phyloP scores from a whole-genome alignment of 2,888 invertebrate genomes.

The Apotomis turbidana region DNA sequence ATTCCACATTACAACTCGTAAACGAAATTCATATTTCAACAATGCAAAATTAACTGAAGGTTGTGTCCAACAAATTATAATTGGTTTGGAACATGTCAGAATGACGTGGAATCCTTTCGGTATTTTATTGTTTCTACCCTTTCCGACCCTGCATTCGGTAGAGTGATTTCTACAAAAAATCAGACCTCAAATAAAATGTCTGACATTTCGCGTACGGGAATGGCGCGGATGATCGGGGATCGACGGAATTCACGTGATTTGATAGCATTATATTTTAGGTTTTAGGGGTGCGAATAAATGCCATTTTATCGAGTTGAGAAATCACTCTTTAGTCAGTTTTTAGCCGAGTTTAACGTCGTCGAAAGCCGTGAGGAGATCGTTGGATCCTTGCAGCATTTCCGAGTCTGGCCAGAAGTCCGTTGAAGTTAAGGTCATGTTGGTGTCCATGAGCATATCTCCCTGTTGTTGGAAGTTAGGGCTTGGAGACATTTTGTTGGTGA shows the following conservation, averaged over 20 bases:
- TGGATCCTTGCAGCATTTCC: slow-evolving; percentile 69
- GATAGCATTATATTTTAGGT: slow-evolving; percentile 18
- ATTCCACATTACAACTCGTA: slow-evolving; percentile 53
- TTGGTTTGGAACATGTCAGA: slow-evolving; percentile 47
- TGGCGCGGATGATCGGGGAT: slow-evolving; percentile 54
- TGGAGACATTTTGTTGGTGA: slow-evolving; percentile 72
- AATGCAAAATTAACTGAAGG: slow-evolving; percentile 35
- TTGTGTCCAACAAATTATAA: slow-evolving; percentile 23
- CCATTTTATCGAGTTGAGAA: slow-evolving; percentile 47
- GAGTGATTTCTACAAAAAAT: slow-evolving; percentile 67
- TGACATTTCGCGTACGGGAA: slow-evolving; percentile 54
- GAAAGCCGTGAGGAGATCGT: slow-evolving; percentile 70
- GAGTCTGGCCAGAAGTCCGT: slow-evolving; percentile 72
- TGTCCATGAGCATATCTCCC: slow-evolving; percentile 64
- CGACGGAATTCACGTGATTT: slow-evolving; percentile 9
- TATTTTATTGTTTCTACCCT: slow-evolving; percentile 55
- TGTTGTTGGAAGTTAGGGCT: slow-evolving; percentile 68
- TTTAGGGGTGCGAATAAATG: neutral
- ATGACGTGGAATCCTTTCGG: slow-evolving; percentile 64
- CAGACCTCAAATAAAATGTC: slow-evolving; percentile 48
- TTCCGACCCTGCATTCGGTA: slow-evolving; percentile 65
- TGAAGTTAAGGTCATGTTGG: slow-evolving; percentile 59
- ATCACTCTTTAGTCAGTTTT: slow-evolving; percentile 54
- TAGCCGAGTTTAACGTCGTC: slow-evolving; percentile 75
- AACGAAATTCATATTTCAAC: slow-evolving; percentile 24